Percentiles rank a stretch among this genome's conserved stretches.
Conservation (phyloP, 2,113 vertebrate genomes). For the Dasyurus viverrinus region DNA sequence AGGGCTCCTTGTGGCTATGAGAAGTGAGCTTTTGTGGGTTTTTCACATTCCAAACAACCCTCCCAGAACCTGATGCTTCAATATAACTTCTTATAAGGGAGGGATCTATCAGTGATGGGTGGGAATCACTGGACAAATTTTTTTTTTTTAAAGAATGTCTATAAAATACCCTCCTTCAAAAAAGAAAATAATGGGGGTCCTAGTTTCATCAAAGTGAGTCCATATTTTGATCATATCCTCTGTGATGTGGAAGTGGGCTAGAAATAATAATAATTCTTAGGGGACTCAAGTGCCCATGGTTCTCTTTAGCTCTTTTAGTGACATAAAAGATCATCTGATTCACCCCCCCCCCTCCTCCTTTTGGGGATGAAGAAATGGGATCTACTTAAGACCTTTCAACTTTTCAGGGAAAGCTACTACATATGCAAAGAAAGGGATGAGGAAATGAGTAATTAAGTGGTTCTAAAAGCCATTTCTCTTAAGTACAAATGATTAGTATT, state of each 20-base stretch:
- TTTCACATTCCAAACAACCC: too few relatives aligned
- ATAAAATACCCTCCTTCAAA: too few relatives aligned
- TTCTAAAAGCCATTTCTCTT: constrained; percentile 37
- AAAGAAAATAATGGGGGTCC: not conserved
- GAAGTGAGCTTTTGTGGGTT: too few relatives aligned
- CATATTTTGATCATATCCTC: not conserved
- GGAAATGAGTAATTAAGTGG: constrained; percentile 33
- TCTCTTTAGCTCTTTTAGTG: not conserved
- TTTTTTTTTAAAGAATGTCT: not conserved
- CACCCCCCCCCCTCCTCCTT: not conserved
- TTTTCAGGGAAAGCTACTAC: not conserved
- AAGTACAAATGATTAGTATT: constrained; percentile 23
- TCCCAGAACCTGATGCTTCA: too few relatives aligned
- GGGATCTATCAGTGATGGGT: not conserved
- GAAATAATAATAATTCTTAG: not conserved
- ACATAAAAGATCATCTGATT: not conserved
- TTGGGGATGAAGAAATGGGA: not conserved
- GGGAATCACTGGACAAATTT: not conserved
- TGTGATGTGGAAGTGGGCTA: not conserved
- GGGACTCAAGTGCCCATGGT: too few relatives aligned
- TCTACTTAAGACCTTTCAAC: not conserved
- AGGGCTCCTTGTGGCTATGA: too few relatives aligned
- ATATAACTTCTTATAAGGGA: not conserved
- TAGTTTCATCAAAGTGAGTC: not conserved
- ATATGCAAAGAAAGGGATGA: constrained; percentile 14